Base-by-base conservation (phyloP, 2,888 invertebrate species). In the Cataglyphis albicans region DNA sequence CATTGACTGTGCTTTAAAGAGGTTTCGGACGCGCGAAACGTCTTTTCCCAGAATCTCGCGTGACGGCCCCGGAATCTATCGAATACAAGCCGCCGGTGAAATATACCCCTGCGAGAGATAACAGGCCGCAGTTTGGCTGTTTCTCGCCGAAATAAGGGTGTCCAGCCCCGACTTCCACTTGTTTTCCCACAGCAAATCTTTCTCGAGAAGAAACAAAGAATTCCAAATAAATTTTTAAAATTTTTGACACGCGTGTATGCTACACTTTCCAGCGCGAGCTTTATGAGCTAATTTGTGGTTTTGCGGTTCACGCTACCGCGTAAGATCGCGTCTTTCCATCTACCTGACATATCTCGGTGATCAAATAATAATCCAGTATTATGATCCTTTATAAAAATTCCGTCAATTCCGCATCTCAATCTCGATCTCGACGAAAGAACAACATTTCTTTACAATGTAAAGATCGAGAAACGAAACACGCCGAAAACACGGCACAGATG, bases 41-140 rank as follows among this genome's bases (percentile, higher is more conserved):
- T 91, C 94, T 94, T 94, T 94, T 94, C 94, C 91, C 87, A 89
- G 94, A 94, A 94, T 94, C 93, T 94, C 92, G 94, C 94, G 93
- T 93, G 93, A 93, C 93, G 93, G 88, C 92, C 91, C 91, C 90
- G 91, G 92, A 93, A 92, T 93, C 93, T 92, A 93, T 93, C 90
- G 90, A 91, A 91, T 91, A 91, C 90, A 87, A 91, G 84, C 90
- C 84, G 87, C 67, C 87, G 61, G 70, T 73, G 81, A 83, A 85
- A 84, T 86, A 80, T 76, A 84, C 59, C 64, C 75, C 63, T 59
- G 64, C 35, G 63, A 29, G 29, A 25, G 41, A 25, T 21, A n/a
- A 25, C 21, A n/a, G 29, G 15, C 12, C 38, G n/a, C 15, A 35
- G 3, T 44, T 61, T 44, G 44, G 15, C 15, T 10, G 48, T 21